Percentiles rank a stretch among this genome's conserved stretches.
Conservation (phyloP, 2,888 invertebrate species). For the Drosophila parthenogenetica region DNA sequence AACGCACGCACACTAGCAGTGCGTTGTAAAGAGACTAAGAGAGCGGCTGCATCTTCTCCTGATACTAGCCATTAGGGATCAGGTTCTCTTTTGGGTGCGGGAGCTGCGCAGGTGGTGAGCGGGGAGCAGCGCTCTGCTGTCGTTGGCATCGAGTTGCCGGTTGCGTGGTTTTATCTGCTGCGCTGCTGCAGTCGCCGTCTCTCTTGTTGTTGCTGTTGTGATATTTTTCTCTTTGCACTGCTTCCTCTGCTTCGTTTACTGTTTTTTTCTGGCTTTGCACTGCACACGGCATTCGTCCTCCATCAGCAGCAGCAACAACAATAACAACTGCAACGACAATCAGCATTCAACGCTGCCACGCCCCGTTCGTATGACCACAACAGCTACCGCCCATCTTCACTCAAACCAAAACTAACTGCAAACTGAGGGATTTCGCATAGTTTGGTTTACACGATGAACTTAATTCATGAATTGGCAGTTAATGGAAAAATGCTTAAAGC, state of each 20-base stretch:
- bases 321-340: constrained; percentile 33
- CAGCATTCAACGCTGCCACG: constrained; percentile 43
- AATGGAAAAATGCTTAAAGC: not conserved
- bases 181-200: constrained; percentile 7
- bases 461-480: not conserved
- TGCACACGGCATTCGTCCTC: constrained; percentile 76
- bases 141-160: constrained; percentile 57
- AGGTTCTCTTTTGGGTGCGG: constrained; percentile 61
- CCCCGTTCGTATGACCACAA: constrained; percentile 27
- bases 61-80: constrained; percentile 77
- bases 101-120: constrained; percentile 67
- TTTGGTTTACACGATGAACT: constrained; percentile 16
- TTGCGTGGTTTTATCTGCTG: constrained; percentile 73
- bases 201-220: constrained; percentile 20
- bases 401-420: constrained; percentile 46
- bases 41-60: constrained; percentile 52
- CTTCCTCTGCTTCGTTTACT: constrained; percentile 29
- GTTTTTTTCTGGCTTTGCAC: constrained; percentile 68
- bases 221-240: constrained; percentile 34
- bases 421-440: constrained; percentile 59
- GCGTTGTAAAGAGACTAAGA: not conserved
- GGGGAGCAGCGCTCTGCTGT: constrained; percentile 47
- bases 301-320: constrained; percentile 54
- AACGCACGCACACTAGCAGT: constrained; percentile 8
- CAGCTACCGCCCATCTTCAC: constrained; percentile 57